These are phyloP conservation scores for Parazoanthus swiftii DNA, from an alignment of 92 coral and sea anemone species.

Conservation along the genomic window DNA sequence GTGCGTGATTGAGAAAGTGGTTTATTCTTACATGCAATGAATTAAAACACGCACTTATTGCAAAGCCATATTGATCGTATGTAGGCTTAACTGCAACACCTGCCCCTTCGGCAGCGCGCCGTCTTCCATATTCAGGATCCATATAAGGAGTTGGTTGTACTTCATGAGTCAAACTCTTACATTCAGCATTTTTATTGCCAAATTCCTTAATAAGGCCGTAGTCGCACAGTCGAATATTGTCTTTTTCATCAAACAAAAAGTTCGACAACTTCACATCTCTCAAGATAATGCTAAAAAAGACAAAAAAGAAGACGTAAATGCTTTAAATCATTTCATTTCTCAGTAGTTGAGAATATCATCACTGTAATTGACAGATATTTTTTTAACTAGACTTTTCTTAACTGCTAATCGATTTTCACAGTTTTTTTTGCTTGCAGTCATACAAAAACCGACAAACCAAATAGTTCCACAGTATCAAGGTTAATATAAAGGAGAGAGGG, in stretches of 20 bases:
- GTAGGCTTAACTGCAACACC: background rate
- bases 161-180: background rate
- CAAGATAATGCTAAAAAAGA: background rate
- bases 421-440: too few relatives aligned
- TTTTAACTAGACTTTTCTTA: too few relatives aligned
- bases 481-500: too few relatives aligned
- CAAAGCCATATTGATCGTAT: constrained; percentile 23
- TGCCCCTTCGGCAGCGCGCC: background rate
- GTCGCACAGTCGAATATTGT: constrained; percentile 12
- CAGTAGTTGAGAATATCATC: too few relatives aligned
- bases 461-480: too few relatives aligned
- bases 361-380: too few relatives aligned
- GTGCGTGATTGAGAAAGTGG: too few relatives aligned
- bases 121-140: background rate
- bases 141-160: background rate
- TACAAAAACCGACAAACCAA: too few relatives aligned
- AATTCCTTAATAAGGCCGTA: constrained; percentile 9
- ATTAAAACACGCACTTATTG: background rate
- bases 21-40: background rate
- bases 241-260: background rate
- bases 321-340: too few relatives aligned
- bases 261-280: constrained; percentile 17
- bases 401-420: too few relatives aligned
- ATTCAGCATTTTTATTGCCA: background rate
- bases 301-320: background rate